Percentiles rank a stretch among this genome's conserved stretches.
Evolutionary conservation across 2,888 invertebrate genomes (phyloP).

Genomic region (Dendrolimus pini): DNA sequence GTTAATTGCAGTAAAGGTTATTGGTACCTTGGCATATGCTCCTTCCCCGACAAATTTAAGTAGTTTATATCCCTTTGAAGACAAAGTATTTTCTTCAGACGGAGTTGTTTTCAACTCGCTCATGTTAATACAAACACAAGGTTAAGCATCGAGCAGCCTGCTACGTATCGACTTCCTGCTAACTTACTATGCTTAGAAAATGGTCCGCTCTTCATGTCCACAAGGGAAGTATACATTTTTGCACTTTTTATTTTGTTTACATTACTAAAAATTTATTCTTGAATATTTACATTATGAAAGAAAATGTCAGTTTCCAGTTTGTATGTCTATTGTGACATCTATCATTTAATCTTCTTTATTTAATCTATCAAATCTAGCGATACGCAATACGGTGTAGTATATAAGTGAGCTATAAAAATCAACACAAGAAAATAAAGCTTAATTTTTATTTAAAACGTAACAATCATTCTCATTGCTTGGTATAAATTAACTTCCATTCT

Average conservation of each 20-base stretch:
- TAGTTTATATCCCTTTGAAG: conserved; percentile 78
- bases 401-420: background rate
- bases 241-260: conserved; percentile 28
- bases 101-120: conserved; percentile 56
- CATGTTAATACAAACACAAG: conserved; percentile 50
- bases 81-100: conserved; percentile 67
- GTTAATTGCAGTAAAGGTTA: no score
- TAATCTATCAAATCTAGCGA: background rate
- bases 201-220: conserved; percentile 29
- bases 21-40: conserved; percentile 84
- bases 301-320: conserved; percentile 5
- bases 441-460: background rate
- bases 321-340: conserved; percentile 13
- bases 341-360: conserved; percentile 12
- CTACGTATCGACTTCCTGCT: conserved; percentile 21
- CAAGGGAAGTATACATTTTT: conserved; percentile 50
- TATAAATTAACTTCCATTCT: background rate
- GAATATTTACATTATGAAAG: conserved; percentile 20
- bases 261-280: conserved; percentile 39
- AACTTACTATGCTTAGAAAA: conserved; percentile 19
- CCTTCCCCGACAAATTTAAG: conserved; percentile 84
- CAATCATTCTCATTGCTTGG: background rate
- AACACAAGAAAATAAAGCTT: background rate
- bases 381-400: background rate
- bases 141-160: conserved; percentile 30